These are phyloP conservation scores for Tanypteryx hageni DNA, from an alignment of 2,888 invertebrate genomes.

Conservation along the genomic window DNA sequence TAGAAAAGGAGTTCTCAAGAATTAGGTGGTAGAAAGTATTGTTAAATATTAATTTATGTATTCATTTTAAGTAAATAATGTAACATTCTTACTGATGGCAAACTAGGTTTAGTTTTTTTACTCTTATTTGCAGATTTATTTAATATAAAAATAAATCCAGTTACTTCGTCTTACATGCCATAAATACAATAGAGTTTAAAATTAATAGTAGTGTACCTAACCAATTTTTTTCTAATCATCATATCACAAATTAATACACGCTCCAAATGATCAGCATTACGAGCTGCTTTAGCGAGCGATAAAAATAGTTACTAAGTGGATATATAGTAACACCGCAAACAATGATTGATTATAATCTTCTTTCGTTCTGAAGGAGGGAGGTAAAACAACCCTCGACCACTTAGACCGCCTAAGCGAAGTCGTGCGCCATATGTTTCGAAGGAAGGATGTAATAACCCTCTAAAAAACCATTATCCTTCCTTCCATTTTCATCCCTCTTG, in stretches of 20 bases:
- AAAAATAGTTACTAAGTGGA: not conserved
- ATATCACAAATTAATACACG: not conserved
- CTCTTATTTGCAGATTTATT: too few relatives aligned
- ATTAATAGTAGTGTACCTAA: too few relatives aligned
- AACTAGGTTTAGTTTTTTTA: too few relatives aligned
- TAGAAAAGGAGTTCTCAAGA: too few relatives aligned
- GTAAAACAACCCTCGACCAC: not conserved
- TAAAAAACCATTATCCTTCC: not conserved
- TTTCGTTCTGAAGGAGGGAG: not conserved
- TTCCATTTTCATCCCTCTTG: not conserved
- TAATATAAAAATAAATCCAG: too few relatives aligned
- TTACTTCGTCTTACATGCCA: too few relatives aligned
- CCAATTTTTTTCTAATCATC: too few relatives aligned
- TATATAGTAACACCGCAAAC: not conserved
- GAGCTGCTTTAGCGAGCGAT: not conserved
- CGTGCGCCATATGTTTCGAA: not conserved
- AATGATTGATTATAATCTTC: constrained; percentile 1
- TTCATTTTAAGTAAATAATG: too few relatives aligned
- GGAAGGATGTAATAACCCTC: not conserved
- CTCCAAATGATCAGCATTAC: not conserved
- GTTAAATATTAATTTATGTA: too few relatives aligned
- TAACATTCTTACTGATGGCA: too few relatives aligned
- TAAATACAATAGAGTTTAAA: too few relatives aligned
- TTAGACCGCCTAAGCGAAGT: not conserved
- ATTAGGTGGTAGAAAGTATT: too few relatives aligned